Conservation (phyloP, 2,113 vertebrate genomes). For the Serilophus lunatus region DNA sequence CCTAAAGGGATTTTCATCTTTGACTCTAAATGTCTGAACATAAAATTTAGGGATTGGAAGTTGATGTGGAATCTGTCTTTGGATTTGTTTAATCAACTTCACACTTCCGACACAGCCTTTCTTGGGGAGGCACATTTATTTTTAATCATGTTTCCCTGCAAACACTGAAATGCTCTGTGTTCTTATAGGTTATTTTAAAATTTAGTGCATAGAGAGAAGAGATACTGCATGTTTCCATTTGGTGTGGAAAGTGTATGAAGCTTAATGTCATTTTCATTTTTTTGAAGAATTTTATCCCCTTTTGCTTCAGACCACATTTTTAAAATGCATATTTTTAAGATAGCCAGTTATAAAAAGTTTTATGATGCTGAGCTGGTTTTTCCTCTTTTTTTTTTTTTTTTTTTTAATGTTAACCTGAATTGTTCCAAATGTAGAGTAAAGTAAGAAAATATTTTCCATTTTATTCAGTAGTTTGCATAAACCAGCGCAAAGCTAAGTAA, state of each 20-base stretch:
- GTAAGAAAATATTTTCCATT: slow-evolving; percentile 23
- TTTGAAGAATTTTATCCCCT: neutral
- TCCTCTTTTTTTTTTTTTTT: neutral
- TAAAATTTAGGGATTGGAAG: slow-evolving; percentile 77
- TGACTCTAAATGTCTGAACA: slow-evolving; percentile 78
- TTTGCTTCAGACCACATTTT: neutral
- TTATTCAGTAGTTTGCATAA: slow-evolving; percentile 70
- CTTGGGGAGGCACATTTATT: slow-evolving; percentile 53
- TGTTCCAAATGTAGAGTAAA: slow-evolving; percentile 35
- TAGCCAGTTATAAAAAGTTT: slow-evolving; percentile 67
- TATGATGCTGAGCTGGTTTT: neutral
- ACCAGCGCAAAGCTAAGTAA: slow-evolving; percentile 73
- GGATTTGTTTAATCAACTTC: slow-evolving; percentile 76
- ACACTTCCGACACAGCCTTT: slow-evolving; percentile 64
- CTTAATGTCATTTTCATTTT: slow-evolving; percentile 37
- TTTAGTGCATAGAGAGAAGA: neutral
- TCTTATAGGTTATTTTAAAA: slow-evolving; percentile 49
- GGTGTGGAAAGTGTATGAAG: neutral
- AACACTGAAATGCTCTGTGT: neutral
- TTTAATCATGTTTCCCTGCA: slow-evolving; percentile 60
- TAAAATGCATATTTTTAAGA: slow-evolving; percentile 32
- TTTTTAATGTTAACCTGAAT: slow-evolving; percentile 38
- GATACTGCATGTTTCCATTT: neutral
- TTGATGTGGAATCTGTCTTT: slow-evolving; percentile 70
- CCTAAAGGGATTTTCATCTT: slow-evolving; percentile 91